Base-by-base conservation (phyloP, 1,140 invertebrate genomes). In the Lepeophtheirus salmonis region DNA sequence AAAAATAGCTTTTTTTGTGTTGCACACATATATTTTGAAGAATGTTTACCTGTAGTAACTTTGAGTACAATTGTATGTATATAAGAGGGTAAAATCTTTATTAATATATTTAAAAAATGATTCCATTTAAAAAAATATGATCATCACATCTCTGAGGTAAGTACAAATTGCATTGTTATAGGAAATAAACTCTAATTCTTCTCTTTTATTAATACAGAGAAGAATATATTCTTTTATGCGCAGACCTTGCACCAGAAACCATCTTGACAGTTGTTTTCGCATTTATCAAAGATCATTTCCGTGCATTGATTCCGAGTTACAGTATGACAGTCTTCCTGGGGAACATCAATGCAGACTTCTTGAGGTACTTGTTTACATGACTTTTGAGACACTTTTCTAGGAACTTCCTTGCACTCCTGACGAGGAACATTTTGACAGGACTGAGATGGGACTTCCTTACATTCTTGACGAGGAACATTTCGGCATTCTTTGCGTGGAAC, bases 221-320 rank as follows among this genome's bases (percentile, higher is more conserved):
- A n/a, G n/a, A n/a, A n/a, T n/a, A n/a, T n/a, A n/a, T n/a, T n/a
- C n/a, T n/a, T n/a, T n/a, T n/a, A n/a, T n/a, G n/a, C n/a, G n/a
- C 57, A 60, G 23, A 60, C 57, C 49, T 60, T 60, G 57, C 57
- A 60, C 57, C 57, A 60, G 30, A 56, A 57, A 24, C 23, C 22
- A 22, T 50, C 41, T 3, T 60, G 49, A 41, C 57, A 60, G 16
- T 60, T 50, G 16, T 60, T 16, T 12, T 50, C 17, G 22, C 57
- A 60, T 24, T 60, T 50, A 3, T 60, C 49, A 21, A 52, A 17
- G 17, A 21, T n/a, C n/a, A 50, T 51, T 14, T 52, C 41, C 21
- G 12, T 21, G 57, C 57, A 60, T 13, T 50, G 23, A 3, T 50
- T 50, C 20, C 49, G 1, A 10, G 30, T 60, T 1, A 60, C 56